Base-by-base conservation (phyloP, 2,797 vertebrate genomes). In the Microtus californicus region DNA sequence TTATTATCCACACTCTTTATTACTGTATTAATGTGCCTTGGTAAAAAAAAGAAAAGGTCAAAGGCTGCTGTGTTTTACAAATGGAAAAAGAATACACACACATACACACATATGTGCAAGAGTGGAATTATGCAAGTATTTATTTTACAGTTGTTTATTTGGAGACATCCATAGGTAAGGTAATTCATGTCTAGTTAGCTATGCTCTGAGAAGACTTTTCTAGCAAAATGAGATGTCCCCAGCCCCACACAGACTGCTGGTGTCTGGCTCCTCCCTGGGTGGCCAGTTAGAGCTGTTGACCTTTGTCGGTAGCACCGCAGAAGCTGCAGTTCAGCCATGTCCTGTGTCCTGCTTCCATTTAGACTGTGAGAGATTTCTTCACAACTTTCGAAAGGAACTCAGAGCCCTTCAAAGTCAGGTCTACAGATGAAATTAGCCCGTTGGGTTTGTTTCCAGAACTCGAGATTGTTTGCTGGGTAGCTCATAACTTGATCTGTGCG, bases 381-480 rank as follows among this genome's bases (percentile, higher is more conserved):
- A 61, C 6, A 40, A 23, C 61, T 65, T 81, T 71, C 25, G 69
- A 76, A 90, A 86, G 31, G 45, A 56, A 65, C 43, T 63, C 65
- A 63, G 56, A 78, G 31, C 25, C 69, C 78, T 96, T 95, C 67
- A 93, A 93, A 93, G 90, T 90, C 85, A 54, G 21, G 7, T 95
- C 54, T 93, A 77, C n/a, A 93, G 73, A 43, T 45, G 25, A 94
- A 95, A 95, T 90, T 93, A 86, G 69, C 45, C 95, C 82, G 7
- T n/a, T 76, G 86, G 71, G 90, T 94, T 69, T 96, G 92, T 90
- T 96, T 96, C 91, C 90, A 96, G 87, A 96, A 89, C 48, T 91
- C 80, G 29, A 69, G 77, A 51, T 40, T 85, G n/a, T 94, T 96
- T 97, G 98, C 97, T 97, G 96, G n/a, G n/a, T 85, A 97, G 88